These are phyloP conservation scores for Rotaria sp. DNA, from an alignment of 2,888 invertebrate species.

Conservation along the genomic window DNA sequence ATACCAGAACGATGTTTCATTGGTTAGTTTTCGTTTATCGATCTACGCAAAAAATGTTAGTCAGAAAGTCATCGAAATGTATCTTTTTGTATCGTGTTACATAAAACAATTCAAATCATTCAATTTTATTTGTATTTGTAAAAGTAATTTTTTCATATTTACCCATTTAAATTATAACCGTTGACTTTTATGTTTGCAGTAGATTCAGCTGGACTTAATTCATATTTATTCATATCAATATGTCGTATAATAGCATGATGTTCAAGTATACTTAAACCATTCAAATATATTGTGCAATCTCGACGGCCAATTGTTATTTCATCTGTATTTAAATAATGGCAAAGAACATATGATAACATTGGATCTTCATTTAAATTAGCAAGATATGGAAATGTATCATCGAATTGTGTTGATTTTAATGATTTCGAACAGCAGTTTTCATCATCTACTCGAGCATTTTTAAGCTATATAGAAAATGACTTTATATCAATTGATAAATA, in stretches of 20 bases:
- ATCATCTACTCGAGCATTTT: neutral
- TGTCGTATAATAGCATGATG: neutral
- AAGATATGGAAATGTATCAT: conserved; percentile 31
- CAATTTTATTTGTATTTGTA: too few species aligned
- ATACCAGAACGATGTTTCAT: too few species aligned
- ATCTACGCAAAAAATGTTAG: too few species aligned
- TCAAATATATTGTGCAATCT: conserved; percentile 28
- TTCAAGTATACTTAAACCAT: conserved; percentile 34
- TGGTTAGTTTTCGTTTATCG: too few species aligned
- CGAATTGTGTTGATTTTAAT: neutral
- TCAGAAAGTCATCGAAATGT: too few species aligned
- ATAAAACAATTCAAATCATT: too few species aligned
- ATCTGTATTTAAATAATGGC: conserved; percentile 23
- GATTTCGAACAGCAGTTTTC: neutral
- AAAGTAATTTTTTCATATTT: conserved; percentile 37
- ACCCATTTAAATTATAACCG: conserved; percentile 50
- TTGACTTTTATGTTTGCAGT: conserved; percentile 54
- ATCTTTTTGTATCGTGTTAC: too few species aligned
- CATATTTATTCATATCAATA: neutral
- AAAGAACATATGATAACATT: conserved; percentile 33
- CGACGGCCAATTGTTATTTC: conserved; percentile 32
- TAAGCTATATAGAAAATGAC: neutral
- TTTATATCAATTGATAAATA: too few species aligned
- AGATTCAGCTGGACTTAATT: conserved; percentile 38
- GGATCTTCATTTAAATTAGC: conserved; percentile 37